Conservation (phyloP, 2,888 invertebrate species). For the Rotaria sp. region DNA sequence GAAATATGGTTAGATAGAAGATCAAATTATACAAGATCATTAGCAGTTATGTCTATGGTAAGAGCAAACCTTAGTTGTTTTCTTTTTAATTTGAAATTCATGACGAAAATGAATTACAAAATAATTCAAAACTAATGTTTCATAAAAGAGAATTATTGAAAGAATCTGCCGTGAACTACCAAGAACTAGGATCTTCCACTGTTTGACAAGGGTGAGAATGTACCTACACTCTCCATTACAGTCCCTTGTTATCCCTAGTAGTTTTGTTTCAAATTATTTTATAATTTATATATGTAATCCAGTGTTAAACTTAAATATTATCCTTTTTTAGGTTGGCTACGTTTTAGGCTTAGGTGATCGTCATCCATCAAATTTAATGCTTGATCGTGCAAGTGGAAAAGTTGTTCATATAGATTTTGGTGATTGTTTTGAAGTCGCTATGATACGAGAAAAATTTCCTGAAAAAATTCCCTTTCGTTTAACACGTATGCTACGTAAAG, state of each 20-base stretch:
- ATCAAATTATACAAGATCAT: conserved; percentile 92
- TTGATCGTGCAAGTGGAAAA: conserved; percentile 93
- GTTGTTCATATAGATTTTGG: conserved; percentile 99
- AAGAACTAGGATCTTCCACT: no score
- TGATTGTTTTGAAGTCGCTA: conserved; percentile 98
- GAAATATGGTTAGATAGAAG: conserved; percentile 94
- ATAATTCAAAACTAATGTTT: no score
- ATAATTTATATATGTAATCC: neutral
- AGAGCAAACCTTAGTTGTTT: neutral
- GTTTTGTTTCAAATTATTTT: no score
- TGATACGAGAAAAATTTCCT: conserved; percentile 96
- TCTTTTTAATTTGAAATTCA: no score
- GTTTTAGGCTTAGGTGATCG: conserved; percentile 92
- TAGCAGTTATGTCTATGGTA: conserved; percentile 97
- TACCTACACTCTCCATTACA: no score
- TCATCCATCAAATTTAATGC: conserved; percentile 96
- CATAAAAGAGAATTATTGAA: no score
- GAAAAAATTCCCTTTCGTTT: conserved; percentile 93
- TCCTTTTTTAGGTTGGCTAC: conserved; percentile 66
- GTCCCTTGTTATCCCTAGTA: no score
- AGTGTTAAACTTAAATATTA: no score
- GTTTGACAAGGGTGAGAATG: no score
- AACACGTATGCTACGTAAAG: conserved; percentile 95
- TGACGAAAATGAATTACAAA: no score
- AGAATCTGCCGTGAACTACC: no score